Conservation (phyloP, 2,113 vertebrate species). For the Tympanuchus pallidicinctus region DNA sequence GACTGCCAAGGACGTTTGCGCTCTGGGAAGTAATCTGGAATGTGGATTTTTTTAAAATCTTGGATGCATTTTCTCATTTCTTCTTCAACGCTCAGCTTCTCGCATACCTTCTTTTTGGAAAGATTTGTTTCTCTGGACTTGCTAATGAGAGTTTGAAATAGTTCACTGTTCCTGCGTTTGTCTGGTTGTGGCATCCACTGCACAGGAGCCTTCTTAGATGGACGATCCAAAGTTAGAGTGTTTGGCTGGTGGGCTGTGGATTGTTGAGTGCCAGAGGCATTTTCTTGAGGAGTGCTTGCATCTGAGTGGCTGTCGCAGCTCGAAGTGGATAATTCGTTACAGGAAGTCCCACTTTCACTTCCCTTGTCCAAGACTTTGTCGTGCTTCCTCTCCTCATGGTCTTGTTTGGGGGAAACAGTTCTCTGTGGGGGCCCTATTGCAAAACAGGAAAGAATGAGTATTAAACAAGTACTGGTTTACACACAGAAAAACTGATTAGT, state of each 20-base stretch:
- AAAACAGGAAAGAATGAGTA: conserved; percentile 20
- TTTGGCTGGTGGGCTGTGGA: conserved; percentile 83
- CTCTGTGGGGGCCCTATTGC: conserved; percentile 83
- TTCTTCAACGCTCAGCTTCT: conserved; percentile 88
- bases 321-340: conserved; percentile 89
- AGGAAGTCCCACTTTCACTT: conserved; percentile 89
- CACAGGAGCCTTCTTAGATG: conserved; percentile 84
- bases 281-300: conserved; percentile 86
- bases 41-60: conserved; percentile 91
- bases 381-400: conserved; percentile 81
- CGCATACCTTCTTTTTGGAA: conserved; percentile 87
- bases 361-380: conserved; percentile 87
- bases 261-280: conserved; percentile 73
- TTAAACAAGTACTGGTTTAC: conserved; percentile 5
- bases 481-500: not conserved
- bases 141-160: conserved; percentile 91
- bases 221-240: conserved; percentile 88
- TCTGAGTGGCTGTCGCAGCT: conserved; percentile 92
- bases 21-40: conserved; percentile 89
- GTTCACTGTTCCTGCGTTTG: conserved; percentile 92
- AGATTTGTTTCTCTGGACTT: conserved; percentile 86
- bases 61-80: conserved; percentile 93
- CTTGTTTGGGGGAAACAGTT: conserved; percentile 82
- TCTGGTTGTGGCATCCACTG: conserved; percentile 88
- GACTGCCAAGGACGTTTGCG: conserved; percentile 91